Evolutionary conservation across 2,888 invertebrate genomes (phyloP).

Genomic region (Phlogophora meticulosa): DNA sequence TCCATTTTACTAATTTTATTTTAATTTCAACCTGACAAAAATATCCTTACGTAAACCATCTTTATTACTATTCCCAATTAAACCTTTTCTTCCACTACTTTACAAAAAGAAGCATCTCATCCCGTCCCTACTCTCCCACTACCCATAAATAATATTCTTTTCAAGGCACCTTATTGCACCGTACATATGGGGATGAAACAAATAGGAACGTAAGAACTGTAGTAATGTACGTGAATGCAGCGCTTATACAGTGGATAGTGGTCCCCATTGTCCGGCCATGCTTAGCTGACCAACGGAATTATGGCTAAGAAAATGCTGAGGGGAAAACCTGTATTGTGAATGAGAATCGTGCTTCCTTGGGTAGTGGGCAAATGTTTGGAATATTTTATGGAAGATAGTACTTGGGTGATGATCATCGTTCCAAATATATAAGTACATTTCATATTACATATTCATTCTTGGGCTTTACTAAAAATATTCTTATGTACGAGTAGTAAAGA

Average conservation of each 20-base stretch:
- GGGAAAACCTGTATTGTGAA: slow-evolving; percentile 57
- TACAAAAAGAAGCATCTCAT: background rate
- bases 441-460: background rate
- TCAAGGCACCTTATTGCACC: slow-evolving; percentile 85
- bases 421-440: no score
- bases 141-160: slow-evolving; percentile 90
- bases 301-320: slow-evolving; percentile 64
- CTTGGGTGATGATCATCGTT: background rate
- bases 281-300: slow-evolving; percentile 80
- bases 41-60: no score
- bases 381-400: slow-evolving; percentile 24
- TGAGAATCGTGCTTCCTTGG: slow-evolving; percentile 62
- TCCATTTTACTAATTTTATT: no score
- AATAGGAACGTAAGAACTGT: slow-evolving; percentile 79
- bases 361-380: slow-evolving; percentile 2
- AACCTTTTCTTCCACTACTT: no score
- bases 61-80: no score
- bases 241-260: slow-evolving; percentile 73
- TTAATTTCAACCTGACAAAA: no score
- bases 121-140: slow-evolving; percentile 59
- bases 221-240: slow-evolving; percentile 73
- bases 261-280: slow-evolving; percentile 82
- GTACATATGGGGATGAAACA: slow-evolving; percentile 81
- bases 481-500: no score
- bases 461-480: background rate